phyloP scores from a whole-genome alignment of 2,797 vertebrate species.

The Lagorchestes hirsutus region DNA sequence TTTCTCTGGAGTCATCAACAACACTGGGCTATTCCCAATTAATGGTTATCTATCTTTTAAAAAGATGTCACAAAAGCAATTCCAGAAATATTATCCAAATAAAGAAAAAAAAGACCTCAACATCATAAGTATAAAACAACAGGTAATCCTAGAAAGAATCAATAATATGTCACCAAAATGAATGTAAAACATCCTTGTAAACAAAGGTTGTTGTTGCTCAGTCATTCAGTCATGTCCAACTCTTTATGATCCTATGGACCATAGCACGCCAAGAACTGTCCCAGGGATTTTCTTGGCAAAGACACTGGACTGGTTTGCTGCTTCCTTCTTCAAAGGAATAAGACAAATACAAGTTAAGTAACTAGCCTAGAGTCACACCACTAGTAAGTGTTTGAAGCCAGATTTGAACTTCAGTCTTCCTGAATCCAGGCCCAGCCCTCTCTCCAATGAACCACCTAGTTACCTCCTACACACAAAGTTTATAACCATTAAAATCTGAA shows the following conservation, averaged over 20 bases:
- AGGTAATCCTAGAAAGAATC: neutral
- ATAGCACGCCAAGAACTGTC: neutral
- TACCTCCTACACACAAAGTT: neutral
- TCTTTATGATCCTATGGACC: neutral
- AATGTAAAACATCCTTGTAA: neutral
- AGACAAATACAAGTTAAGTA: neutral
- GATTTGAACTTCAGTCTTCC: neutral
- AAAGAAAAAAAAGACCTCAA: neutral
- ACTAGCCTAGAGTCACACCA: neutral
- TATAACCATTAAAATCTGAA: neutral
- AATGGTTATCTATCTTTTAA: neutral
- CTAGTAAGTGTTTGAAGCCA: neutral
- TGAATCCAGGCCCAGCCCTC: neutral
- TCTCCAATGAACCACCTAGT: neutral
- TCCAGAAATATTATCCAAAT: neutral
- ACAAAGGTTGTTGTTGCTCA: neutral
- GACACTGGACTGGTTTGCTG: neutral
- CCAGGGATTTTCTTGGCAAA: neutral
- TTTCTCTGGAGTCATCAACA: neutral
- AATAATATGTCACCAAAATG: neutral
- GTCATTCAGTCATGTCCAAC: neutral
- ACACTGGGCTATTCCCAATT: neutral
- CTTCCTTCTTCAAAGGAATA: neutral
- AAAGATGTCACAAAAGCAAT: neutral
- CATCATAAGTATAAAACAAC: neutral